Evolutionary conservation across 2,797 vertebrate genomes (phyloP).

Genomic region (Phylloscopus collybita): DNA sequence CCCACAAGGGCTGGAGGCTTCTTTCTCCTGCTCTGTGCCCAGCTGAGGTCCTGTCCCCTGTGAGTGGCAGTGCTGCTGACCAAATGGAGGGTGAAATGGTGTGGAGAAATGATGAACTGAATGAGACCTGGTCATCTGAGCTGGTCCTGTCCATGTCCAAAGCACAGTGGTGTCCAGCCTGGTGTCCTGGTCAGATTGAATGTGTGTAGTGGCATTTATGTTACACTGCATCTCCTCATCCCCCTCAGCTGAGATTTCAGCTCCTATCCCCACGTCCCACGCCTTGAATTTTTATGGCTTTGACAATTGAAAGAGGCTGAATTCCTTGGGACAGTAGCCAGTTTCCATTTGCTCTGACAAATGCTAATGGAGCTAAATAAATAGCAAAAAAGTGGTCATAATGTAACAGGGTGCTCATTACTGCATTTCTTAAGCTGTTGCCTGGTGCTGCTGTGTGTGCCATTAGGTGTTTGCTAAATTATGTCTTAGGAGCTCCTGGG

Average conservation of each 20-base stretch:
- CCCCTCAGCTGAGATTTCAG: neutral
- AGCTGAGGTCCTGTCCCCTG: neutral
- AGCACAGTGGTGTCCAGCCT: neutral
- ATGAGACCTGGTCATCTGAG: neutral
- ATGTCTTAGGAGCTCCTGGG: neutral
- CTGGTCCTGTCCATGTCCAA: neutral
- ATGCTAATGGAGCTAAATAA: neutral
- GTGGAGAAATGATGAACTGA: rapidly evolving
- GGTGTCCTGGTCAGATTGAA: neutral
- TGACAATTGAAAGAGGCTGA: neutral
- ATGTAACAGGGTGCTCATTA: neutral
- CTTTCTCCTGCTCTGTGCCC: neutral
- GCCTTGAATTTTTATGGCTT: neutral
- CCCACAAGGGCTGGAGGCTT: neutral
- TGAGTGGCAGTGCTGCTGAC: neutral
- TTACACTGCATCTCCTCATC: neutral
- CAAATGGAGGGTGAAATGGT: neutral
- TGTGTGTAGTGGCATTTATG: neutral
- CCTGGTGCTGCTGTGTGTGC: neutral
- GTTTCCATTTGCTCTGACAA: slow-evolving; percentile 37
- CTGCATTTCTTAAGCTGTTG: slow-evolving; percentile 25
- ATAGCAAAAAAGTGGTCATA: neutral
- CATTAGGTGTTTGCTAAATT: neutral
- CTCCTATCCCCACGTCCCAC: neutral
- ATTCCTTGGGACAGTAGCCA: neutral